Evolutionary conservation across 2,888 invertebrate genomes (phyloP).

Genomic region (Ypsolopha scabrella): DNA sequence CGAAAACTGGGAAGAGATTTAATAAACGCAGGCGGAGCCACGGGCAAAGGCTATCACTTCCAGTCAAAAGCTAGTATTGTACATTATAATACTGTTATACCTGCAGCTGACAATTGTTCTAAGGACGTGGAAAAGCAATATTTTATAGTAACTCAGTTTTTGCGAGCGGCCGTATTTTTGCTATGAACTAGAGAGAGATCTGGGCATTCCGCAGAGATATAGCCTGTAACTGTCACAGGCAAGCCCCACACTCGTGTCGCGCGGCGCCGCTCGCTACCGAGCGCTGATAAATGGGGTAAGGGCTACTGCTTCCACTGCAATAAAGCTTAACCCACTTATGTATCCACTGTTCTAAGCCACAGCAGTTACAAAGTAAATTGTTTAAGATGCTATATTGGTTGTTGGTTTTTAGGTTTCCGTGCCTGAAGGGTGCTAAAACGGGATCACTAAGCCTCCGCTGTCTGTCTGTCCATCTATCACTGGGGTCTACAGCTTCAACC

Average conservation of each 20-base stretch:
- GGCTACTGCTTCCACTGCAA: slow-evolving; percentile 7
- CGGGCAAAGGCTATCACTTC: no score
- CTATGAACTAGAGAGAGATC: slow-evolving; percentile 37
- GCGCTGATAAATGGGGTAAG: neutral
- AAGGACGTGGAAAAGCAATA: neutral
- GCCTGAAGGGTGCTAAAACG: no score
- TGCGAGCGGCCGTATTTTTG: slow-evolving; percentile 40
- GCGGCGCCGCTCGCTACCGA: no score
- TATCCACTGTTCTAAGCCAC: neutral
- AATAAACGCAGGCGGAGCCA: no score
- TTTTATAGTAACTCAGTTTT: slow-evolving; percentile 15
- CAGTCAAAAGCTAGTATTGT: no score
- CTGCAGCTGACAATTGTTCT: neutral
- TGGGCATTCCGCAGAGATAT: slow-evolving; percentile 55
- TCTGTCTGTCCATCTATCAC: no score
- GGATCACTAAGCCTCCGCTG: no score
- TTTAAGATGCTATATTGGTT: neutral
- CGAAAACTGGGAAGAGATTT: no score
- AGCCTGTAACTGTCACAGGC: slow-evolving; percentile 55
- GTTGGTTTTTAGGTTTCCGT: neutral
- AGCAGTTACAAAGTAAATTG: neutral
- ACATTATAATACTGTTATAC: neutral
- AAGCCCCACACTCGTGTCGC: slow-evolving; percentile 44
- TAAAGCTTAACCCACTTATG: neutral
- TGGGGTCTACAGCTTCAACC: no score